Conservation (phyloP, 2,113 vertebrate genomes). For the Anser cygnoides region DNA sequence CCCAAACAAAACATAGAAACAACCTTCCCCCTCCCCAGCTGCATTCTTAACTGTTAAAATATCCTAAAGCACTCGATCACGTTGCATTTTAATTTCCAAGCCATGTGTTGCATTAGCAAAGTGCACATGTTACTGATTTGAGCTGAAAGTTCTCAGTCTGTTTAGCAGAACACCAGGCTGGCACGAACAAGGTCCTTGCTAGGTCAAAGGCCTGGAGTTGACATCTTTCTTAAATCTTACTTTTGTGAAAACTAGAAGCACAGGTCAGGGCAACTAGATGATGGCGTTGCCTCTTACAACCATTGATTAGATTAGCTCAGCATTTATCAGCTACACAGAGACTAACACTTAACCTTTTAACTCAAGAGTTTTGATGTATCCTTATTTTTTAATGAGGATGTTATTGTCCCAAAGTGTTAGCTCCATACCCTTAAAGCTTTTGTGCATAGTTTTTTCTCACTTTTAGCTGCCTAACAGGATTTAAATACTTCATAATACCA, state of each 20-base stretch:
- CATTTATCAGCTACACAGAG: slow-evolving; percentile 78
- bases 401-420: slow-evolving; percentile 51
- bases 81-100: slow-evolving; percentile 79
- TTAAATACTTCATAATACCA: neutral
- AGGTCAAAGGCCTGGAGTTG: slow-evolving; percentile 79
- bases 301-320: slow-evolving; percentile 79
- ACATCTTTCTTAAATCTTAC: slow-evolving; percentile 80
- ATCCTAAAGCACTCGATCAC: slow-evolving; percentile 78
- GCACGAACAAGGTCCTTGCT: slow-evolving; percentile 71
- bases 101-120: slow-evolving; percentile 76
- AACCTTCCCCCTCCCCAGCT: slow-evolving; percentile 72
- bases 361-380: slow-evolving; percentile 66
- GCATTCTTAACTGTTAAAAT: slow-evolving; percentile 83
- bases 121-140: slow-evolving; percentile 85
- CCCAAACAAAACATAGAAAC: slow-evolving; percentile 67
- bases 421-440: neutral
- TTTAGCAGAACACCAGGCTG: slow-evolving; percentile 71
- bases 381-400: slow-evolving; percentile 68
- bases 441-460: slow-evolving; percentile 17
- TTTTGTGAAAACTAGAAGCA: slow-evolving; percentile 72
- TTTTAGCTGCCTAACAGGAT: slow-evolving; percentile 15
- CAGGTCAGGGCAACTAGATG: slow-evolving; percentile 71
- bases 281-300: slow-evolving; percentile 60
- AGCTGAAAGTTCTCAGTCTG: slow-evolving; percentile 70
- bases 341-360: slow-evolving; percentile 80